Conservation (phyloP, 2,888 invertebrate species). For the Morinoia aosen region DNA sequence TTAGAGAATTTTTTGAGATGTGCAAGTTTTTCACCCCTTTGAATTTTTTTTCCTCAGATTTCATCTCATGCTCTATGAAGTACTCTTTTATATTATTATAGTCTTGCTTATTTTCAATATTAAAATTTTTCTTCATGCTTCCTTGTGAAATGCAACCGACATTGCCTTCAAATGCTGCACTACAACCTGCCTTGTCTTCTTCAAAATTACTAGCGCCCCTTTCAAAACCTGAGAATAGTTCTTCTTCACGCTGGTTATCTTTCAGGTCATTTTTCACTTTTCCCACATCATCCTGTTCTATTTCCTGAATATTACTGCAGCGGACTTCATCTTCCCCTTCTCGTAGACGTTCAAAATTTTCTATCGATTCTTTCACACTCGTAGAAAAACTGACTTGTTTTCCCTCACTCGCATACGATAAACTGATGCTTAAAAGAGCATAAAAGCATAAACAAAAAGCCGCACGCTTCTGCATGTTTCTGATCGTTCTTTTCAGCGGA, state of each 20-base stretch:
- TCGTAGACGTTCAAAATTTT: background rate
- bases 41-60: background rate
- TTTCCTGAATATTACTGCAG: background rate
- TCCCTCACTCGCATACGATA: background rate
- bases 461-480: background rate
- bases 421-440: background rate
- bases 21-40: background rate
- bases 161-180: background rate
- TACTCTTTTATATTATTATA: background rate
- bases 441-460: background rate
- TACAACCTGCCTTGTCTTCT: background rate
- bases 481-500: background rate
- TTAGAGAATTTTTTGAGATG: no score
- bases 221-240: background rate
- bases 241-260: background rate
- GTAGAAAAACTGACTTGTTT: background rate
- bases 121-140: background rate
- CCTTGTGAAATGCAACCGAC: background rate
- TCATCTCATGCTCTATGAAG: background rate
- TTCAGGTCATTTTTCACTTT: background rate
- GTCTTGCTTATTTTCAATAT: background rate
- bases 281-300: background rate
- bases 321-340: background rate
- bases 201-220: background rate
- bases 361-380: background rate